These are phyloP conservation scores for Ceratosolen solmsi DNA, from an alignment of 1,140 invertebrate species.

Conservation along the genomic window DNA sequence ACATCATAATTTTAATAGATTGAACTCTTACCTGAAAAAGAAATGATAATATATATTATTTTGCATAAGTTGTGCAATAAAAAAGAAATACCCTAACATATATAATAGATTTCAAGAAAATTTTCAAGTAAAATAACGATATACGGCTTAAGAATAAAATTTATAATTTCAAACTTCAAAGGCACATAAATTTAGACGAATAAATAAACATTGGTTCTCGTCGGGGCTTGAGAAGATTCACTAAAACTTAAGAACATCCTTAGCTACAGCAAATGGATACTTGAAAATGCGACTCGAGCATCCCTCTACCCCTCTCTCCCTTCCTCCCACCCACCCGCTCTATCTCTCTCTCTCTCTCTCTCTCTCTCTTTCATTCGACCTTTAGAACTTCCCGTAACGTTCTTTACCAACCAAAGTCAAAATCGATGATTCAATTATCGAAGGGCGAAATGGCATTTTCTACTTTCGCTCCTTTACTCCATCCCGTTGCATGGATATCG, in stretches of 20 bases:
- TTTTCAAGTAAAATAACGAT: not conserved
- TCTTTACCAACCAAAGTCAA: conserved; percentile 40
- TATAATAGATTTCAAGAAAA: no score
- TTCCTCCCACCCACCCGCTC: no score
- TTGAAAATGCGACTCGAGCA: not conserved
- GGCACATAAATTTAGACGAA: not conserved
- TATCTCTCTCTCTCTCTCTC: no score
- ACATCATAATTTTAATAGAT: not conserved
- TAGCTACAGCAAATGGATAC: not conserved
- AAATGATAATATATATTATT: not conserved
- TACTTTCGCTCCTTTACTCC: not conserved
- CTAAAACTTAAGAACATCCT: not conserved
- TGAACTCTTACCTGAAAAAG: conserved; percentile 2
- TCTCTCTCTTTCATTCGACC: no score
- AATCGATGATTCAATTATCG: conserved; percentile 51
- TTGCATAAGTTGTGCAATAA: not conserved
- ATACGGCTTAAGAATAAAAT: not conserved
- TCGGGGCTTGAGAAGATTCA: not conserved
- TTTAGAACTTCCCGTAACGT: not conserved
- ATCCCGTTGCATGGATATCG: not conserved
- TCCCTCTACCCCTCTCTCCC: no score
- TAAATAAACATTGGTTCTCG: conserved; percentile 13
- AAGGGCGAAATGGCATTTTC: conserved; percentile 11
- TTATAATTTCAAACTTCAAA: not conserved
- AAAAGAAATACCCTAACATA: not conserved